Percentiles rank a stretch among this genome's conserved stretches.
Conservation (phyloP, 2,888 invertebrate genomes). For the Aspidiotus rigidus region DNA sequence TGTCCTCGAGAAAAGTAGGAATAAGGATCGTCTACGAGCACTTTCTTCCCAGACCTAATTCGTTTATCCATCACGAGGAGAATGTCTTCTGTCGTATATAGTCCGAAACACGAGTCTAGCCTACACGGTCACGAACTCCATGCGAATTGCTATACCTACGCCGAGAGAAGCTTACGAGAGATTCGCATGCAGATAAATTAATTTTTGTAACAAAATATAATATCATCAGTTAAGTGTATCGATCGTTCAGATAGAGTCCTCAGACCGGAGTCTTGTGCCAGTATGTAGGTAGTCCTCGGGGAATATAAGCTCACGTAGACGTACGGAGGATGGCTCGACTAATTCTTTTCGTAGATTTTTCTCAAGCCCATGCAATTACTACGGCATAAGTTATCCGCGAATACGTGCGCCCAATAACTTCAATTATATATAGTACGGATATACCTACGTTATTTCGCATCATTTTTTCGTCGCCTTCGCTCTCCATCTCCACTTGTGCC, state of each 20-base stretch:
- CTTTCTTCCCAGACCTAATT: too few relatives aligned
- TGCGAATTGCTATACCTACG: not conserved
- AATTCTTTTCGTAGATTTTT: conserved; percentile 22
- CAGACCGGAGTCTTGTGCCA: conserved; percentile 11
- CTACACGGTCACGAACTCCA: too few relatives aligned
- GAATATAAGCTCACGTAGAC: conserved; percentile 28
- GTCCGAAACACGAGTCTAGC: too few relatives aligned
- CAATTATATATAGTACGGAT: conserved; percentile 6
- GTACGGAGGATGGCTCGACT: not conserved
- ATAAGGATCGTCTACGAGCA: too few relatives aligned
- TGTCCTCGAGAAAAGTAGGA: too few relatives aligned
- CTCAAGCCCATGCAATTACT: conserved; percentile 28
- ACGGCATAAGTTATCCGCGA: conserved; percentile 24
- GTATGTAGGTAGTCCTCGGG: conserved; percentile 19
- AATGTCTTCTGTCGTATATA: too few relatives aligned
- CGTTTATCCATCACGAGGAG: too few relatives aligned
- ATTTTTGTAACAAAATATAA: conserved; percentile 12
- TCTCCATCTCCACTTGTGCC: not conserved
- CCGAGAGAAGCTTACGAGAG: not conserved
- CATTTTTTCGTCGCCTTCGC: not conserved
- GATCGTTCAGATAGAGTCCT: conserved; percentile 19
- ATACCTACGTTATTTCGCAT: not conserved
- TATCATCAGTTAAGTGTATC: conserved; percentile 24
- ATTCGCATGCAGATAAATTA: conserved; percentile 25
- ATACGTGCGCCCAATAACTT: conserved; percentile 17